Evolutionary conservation across 2,797 vertebrate genomes (phyloP), one percentile per base, ranked within the genome.

Genomic region (Syndactyla subalaris): DNA sequence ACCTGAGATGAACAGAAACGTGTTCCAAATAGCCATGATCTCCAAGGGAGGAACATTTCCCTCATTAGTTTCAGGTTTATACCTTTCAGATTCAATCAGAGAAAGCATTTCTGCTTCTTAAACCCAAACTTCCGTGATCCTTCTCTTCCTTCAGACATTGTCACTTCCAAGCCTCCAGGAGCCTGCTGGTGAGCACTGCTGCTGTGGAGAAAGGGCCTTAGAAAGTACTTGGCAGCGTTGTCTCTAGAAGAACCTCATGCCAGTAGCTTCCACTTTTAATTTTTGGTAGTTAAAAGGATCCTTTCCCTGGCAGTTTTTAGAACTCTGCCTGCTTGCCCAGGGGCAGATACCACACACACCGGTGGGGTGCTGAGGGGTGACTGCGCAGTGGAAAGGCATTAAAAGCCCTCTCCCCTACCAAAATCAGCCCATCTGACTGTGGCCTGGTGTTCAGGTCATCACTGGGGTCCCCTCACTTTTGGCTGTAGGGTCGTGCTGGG

Each of bases 61-160:
- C 77, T 86, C 54, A 83, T 90, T 81, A 73, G 51, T 68, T 92
- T 92, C 73, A 71, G 15, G 20, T 81, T 91, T 62, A 45, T 59
- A 81, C 61, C 77, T 91, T 85, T 75, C 67, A 77, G 81, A 90
- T 78, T 84, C 66, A 82, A 67, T 78, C 74, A 88, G 45, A 75
- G 39, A 66, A 81, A 76, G 22, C 15, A 49, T 66, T 91, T 82
- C 57, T 65, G 41, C 51, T 72, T 70, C 73, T 83, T 54, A 48
- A 65, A 75, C 23, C 9, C 72, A 79, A 48, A 65, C 73, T 88
- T 91, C 18, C 38, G 54, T 83, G 23, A 79, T 76, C 51, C 57
- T 49, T 51, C 26, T 65, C 43, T 82, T 80, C 62, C 38, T 78
- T 51, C 46, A 26, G 54, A 10, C 32, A n/a, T 4, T 22, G 34